These are phyloP conservation scores for Cephalopachus bancanus DNA, from an alignment of 2,797 vertebrate genomes.

Conservation along the genomic window DNA sequence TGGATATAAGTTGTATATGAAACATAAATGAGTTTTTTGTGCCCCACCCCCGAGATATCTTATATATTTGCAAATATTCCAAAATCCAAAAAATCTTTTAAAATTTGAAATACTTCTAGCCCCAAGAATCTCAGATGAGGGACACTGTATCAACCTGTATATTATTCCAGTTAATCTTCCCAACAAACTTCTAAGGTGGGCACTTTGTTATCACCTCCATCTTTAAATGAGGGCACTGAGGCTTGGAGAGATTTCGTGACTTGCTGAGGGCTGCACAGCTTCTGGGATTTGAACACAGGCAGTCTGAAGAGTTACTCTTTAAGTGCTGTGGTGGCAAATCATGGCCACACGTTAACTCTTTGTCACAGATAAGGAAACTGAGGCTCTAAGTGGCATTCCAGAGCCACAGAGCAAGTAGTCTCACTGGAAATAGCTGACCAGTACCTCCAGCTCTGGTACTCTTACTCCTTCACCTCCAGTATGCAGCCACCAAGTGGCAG, in stretches of 20 bases:
- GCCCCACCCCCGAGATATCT: background rate
- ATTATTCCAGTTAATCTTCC: background rate
- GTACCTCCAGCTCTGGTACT: background rate
- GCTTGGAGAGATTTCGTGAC: background rate
- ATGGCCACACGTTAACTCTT: fast-evolving
- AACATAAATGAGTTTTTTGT: background rate
- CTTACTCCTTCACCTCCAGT: background rate
- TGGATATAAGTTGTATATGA: background rate
- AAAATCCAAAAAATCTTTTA: background rate
- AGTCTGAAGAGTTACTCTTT: background rate
- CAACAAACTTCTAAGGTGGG: background rate
- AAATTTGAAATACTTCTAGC: background rate
- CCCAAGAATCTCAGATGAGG: background rate
- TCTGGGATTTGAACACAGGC: background rate
- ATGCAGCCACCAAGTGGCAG: background rate
- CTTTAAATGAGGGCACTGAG: background rate
- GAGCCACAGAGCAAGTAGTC: background rate
- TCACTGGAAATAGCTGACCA: background rate
- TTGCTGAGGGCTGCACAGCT: background rate
- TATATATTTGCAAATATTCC: background rate
- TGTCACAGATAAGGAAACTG: background rate
- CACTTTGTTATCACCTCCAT: background rate
- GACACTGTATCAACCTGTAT: background rate
- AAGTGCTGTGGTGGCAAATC: fast-evolving
- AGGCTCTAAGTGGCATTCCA: background rate